These are phyloP conservation scores for Leuciscus idus DNA, from an alignment of 2,113 vertebrate genomes.

Conservation along the genomic window DNA sequence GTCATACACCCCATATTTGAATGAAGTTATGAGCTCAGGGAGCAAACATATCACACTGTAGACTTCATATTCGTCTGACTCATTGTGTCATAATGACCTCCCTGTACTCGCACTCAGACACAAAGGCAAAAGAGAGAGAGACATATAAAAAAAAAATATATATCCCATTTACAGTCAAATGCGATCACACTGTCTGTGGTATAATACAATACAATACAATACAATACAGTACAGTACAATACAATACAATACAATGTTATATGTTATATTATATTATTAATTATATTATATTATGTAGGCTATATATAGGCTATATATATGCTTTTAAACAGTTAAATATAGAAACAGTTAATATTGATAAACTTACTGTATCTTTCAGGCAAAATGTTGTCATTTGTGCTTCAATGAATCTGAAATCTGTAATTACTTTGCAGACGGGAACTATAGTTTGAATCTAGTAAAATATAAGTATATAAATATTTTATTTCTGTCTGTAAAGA, in stretches of 20 bases:
- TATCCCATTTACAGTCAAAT: not conserved
- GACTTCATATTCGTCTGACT: slow-evolving; percentile 39
- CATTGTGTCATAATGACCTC: slow-evolving; percentile 8
- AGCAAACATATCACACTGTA: slow-evolving; percentile 19
- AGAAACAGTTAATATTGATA: not conserved
- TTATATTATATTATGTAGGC: too few species aligned
- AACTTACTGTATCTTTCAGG: not conserved
- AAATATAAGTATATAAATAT: not conserved
- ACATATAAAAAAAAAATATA: not conserved
- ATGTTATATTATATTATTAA: too few species aligned
- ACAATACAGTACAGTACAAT: too few species aligned
- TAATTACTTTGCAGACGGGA: too few species aligned
- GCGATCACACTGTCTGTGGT: not conserved
- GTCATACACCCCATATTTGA: slow-evolving; percentile 26
- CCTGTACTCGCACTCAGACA: not conserved
- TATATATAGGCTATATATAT: too few species aligned
- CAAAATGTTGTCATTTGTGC: not conserved
- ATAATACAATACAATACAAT: too few species aligned
- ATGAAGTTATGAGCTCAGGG: slow-evolving; percentile 39
- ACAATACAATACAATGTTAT: too few species aligned
- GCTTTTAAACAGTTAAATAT: not conserved
- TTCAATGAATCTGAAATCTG: too few species aligned
- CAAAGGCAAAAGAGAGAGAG: not conserved
- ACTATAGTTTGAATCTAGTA: not conserved
- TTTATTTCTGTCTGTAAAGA: not conserved